A percentile compares a stretch with the other conserved stretches of the same genome.
Conservation (phyloP, 2,888 invertebrate species). For the Rhagonycha fulva region DNA sequence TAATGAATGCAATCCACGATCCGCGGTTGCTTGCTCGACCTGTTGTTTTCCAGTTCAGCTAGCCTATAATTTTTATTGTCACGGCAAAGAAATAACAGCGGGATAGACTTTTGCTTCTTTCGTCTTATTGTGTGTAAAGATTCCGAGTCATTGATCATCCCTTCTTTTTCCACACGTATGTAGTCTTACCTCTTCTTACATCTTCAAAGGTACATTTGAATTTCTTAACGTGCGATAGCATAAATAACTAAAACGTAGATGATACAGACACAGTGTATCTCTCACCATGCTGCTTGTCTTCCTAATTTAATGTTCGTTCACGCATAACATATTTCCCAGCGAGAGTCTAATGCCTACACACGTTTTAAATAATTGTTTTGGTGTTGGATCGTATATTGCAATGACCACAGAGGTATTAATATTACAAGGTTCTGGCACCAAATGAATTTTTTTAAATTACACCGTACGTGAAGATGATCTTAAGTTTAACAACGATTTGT, state of each 20-base stretch:
- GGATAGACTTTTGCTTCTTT: conserved; percentile 54
- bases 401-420: conserved; percentile 33
- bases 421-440: conserved; percentile 8
- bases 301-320: conserved; percentile 52
- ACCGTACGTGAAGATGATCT: neutral
- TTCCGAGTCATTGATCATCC: conserved; percentile 52
- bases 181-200: conserved; percentile 25
- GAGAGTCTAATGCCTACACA: conserved; percentile 50
- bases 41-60: conserved; percentile 65
- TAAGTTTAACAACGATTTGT: conserved; percentile 1
- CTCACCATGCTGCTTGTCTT: conserved; percentile 50
- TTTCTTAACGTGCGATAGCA: conserved; percentile 29
- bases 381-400: conserved; percentile 40
- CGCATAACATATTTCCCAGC: conserved; percentile 51
- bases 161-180: conserved; percentile 35
- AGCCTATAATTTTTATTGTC: conserved; percentile 67
- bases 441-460: neutral
- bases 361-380: conserved; percentile 51
- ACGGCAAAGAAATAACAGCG: conserved; percentile 61
- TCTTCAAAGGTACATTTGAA: neutral
- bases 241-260: conserved; percentile 36
- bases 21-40: conserved; percentile 56
- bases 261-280: conserved; percentile 43
- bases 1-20: conserved; percentile 66
- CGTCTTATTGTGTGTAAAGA: conserved; percentile 49